Base-by-base conservation (phyloP, 2,888 invertebrate genomes). In the Cryptocephalus moraei region DNA sequence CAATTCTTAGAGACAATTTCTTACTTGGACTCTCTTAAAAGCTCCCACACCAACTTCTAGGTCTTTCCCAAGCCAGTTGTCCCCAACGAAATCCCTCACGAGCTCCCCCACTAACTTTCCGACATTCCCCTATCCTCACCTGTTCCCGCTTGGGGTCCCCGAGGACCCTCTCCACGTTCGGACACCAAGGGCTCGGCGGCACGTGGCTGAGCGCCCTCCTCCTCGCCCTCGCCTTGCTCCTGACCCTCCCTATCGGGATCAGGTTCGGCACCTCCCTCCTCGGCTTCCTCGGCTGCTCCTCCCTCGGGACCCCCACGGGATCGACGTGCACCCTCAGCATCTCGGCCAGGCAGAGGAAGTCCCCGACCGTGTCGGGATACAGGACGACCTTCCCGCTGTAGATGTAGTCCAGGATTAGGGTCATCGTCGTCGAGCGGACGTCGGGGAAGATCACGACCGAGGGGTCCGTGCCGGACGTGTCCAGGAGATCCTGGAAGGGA, bases 361-460 rank as follows among this genome's bases (percentile, higher is more conserved):
- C 75, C 43, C 74, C 67, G 14, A 83, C 58, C 49, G 75, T 73
- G n/a, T 73, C 70, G 36, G 74, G 73, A n/a, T 77, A 74, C 32
- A 84, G 68, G 4, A 73, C 67, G 1, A 80, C 79, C 63, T 78
- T 79, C 46, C 84, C 84, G 38, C 80, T 81, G 63, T 84, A 84
- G 51, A 84, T 77, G 60, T 83, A 82, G 59, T 80, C 79, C 38
- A 84, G 72, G 8, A 84, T 74, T 10, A 77, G 74, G 1, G 79
- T 75, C 71, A 84, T 75, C 51, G 78, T 80, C 47, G 77, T 76
- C 45, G 75, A 70, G 56, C 77, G 76, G 49, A 82, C 75, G 58
- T 83, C 83, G 22, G 83, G 81, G 44, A 84, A 71, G 50, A 82
- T 79, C 43, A 84, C 74, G 41, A 77, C 76, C 38, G 79, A 75